Base-by-base conservation (phyloP, 2,797 vertebrate genomes). In the Chromis chromis region DNA sequence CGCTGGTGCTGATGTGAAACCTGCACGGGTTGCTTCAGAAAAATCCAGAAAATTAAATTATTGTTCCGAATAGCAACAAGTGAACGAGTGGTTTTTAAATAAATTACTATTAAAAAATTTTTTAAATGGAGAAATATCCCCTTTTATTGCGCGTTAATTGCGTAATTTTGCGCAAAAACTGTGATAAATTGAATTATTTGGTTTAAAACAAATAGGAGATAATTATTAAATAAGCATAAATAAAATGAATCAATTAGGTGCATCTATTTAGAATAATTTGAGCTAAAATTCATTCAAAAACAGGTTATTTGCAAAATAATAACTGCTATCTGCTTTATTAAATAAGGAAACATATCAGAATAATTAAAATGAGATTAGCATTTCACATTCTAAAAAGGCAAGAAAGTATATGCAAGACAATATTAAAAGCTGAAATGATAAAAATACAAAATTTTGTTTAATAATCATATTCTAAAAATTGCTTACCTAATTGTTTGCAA, bases 401-500 rank as follows among this genome's bases (percentile, higher is more conserved):
- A 22, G 6, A 21, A 52, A 2, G 25, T 25, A 4, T 4, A 5
- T 10, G 13, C 10, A 50, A 12, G 22, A 4, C 1, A 6, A 54
- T 28, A 65, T 53, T 50, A 52, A 5, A 68, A 46, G 6, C 24
- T 65, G 2, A 57, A 56, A 63, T 50, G 22, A 27, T 0, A 24
- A 2, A 62, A 64, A 42, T 28, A 14, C 57, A 65, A 53, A 57
- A 2, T 2, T 27, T 27, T 1, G 58, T 65, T 63, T n/a, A n/a
- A n/a, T n/a, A n/a, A n/a, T n/a, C n/a, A n/a, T n/a, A n/a, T n/a
- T n/a, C n/a, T n/a, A n/a, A n/a, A n/a, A n/a, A n/a, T n/a, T n/a
- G n/a, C n/a, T n/a, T n/a, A n/a, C n/a, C 17, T 50, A 65, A 68
- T 69, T 55, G 50, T 52, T 69, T 21, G 31, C 11, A 64, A n/a